A percentile compares a stretch with the other conserved stretches of the same genome.
phyloP scores from a whole-genome alignment of 2,797 vertebrate genomes.

The Australoheros facetus region DNA sequence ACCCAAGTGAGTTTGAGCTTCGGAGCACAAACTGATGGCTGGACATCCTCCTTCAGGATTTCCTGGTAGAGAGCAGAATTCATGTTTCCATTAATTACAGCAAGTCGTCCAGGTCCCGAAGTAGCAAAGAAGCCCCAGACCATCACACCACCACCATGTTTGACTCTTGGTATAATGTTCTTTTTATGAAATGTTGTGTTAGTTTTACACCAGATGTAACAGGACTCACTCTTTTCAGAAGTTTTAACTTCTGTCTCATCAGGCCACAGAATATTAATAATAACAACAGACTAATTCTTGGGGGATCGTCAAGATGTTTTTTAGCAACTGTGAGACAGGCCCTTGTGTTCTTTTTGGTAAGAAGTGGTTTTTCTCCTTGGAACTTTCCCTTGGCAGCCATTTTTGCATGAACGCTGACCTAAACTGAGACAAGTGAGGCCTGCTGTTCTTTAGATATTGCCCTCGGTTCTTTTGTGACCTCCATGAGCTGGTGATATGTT shows the following conservation, averaged over 20 bases:
- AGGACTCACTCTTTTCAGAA: not conserved
- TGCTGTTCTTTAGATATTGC: not conserved
- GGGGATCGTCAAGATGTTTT: too few relatives aligned
- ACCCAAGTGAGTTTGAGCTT: not conserved
- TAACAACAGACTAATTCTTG: too few relatives aligned
- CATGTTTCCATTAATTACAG: not conserved
- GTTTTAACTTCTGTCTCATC: rapidly evolving
- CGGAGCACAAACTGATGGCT: not conserved
- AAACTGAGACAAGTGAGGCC: not conserved
- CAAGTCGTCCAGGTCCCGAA: not conserved
- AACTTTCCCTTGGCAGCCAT: not conserved
- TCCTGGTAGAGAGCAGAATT: not conserved
- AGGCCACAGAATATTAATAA: too few relatives aligned
- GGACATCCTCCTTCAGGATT: not conserved
- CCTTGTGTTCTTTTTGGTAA: too few relatives aligned
- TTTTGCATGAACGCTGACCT: not conserved
- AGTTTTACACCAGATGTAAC: not conserved
- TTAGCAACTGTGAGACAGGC: too few relatives aligned
- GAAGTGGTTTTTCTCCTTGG: not conserved
- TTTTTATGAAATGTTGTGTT: not conserved
- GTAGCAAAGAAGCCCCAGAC: not conserved
- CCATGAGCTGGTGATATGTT: too few relatives aligned
- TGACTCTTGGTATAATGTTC: not conserved
- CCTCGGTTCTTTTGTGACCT: not conserved
- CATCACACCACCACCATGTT: not conserved